Evolutionary conservation across 2,888 invertebrate species (phyloP), one percentile per base, ranked within the genome.

Genomic region (Nomada fucata): DNA sequence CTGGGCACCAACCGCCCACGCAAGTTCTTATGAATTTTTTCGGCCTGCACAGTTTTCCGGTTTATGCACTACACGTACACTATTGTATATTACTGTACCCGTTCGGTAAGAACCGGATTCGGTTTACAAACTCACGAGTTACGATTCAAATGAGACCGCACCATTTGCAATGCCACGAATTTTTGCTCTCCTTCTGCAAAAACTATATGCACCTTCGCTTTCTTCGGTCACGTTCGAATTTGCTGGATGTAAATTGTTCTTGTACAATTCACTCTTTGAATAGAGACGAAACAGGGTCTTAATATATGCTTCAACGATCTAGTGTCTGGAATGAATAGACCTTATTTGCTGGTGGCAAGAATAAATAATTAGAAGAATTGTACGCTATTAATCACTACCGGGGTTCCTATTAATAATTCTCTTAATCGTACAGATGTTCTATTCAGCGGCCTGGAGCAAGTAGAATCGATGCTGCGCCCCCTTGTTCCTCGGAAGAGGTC

Each of bases 1-100:
- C 5, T 50, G 20, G 70, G 36, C 74, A 64, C 44, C 47, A 69
- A 82, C 47, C 65, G 74, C 76, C 79, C 55, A 80, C 75, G 60
- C 42, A 26, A 36, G 47, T 74, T 73, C 57, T 71, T 44, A 23
- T 18, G 44, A 52, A 68, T 52, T 78, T 80, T 73, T 80, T 86
- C 15, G 61, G 47, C 9, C 55, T 3, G 13, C 13, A 36, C 11
- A 70, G 60, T 76, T 83, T 86, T 86, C 73, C 75, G 83, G 73
- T 71, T 79, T 59, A 55, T 68, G 69, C 63, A 52, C 75, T 73
- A 68, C 65, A 53, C 47, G 18, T 73, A 50, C 55, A 13, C 13
- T 57, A n/a, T 10, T 47, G n/a, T 78, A 44, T 23, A n/a, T 29
- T 76, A 13, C 18, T 44, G 59, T 76, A 61, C 70, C 26, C 23